These are phyloP conservation scores for Pandion haliaetus DNA, from an alignment of 2,113 vertebrate species.

Conservation along the genomic window DNA sequence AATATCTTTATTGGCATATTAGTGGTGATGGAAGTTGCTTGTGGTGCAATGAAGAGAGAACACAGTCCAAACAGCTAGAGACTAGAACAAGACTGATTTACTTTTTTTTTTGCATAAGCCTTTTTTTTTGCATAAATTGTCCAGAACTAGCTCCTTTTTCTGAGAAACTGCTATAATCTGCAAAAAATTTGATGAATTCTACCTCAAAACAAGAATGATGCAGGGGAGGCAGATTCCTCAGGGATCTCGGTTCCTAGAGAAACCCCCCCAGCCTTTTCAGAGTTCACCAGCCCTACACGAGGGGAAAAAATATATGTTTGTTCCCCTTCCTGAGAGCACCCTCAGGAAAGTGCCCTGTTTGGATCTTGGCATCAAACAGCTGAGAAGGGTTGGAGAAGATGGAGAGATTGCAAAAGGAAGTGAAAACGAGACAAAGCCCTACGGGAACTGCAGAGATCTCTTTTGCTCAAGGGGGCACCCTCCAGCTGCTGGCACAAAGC, in stretches of 20 bases:
- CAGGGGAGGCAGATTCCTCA: background rate
- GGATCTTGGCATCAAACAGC: background rate
- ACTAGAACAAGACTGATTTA: background rate
- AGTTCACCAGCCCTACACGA: background rate
- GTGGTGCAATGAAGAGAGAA: background rate
- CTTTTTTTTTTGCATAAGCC: background rate
- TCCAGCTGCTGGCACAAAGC: background rate
- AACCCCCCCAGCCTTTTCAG: background rate
- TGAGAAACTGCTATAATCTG: background rate
- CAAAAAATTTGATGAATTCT: background rate
- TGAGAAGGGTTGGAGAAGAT: background rate
- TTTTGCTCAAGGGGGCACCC: background rate
- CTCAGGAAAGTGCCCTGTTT: background rate
- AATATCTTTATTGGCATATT: background rate
- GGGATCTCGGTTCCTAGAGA: background rate
- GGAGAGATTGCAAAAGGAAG: background rate
- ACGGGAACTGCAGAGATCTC: background rate
- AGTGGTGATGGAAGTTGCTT: background rate
- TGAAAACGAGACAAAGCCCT: background rate
- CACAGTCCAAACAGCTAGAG: background rate
- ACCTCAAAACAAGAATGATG: background rate
- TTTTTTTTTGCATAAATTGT: background rate
- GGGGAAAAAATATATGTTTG: background rate
- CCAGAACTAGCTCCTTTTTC: background rate
- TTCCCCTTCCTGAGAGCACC: background rate